Conservation (phyloP, 37 sponge, comb jelly and placozoan genomes). For the Haliclona indistincta region DNA sequence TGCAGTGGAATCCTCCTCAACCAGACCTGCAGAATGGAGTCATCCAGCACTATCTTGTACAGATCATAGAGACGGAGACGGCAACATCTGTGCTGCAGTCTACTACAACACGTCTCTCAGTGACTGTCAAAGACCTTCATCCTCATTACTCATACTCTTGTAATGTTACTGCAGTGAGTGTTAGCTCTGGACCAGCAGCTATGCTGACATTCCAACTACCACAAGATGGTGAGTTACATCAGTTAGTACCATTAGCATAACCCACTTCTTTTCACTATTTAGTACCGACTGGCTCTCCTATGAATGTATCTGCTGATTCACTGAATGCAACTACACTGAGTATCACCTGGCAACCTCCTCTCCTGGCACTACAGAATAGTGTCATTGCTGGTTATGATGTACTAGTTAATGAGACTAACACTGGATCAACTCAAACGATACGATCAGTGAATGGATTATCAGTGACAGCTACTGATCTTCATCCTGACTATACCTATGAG, state of each 20-base stretch:
- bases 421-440: not conserved
- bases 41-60: constrained; percentile 18
- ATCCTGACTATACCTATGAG: constrained; percentile 40
- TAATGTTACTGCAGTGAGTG: constrained; percentile 24
- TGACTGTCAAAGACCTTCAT: not conserved
- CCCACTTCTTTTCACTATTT: too few relatives aligned
- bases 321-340: not conserved
- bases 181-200: constrained; percentile 20
- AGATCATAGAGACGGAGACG: constrained; percentile 10
- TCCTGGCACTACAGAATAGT: constrained; percentile 23
- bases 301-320: not conserved
- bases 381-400: constrained; percentile 26
- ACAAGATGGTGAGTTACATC: constrained; percentile 21
- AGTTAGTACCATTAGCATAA: too few relatives aligned
- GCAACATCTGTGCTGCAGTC: not conserved
- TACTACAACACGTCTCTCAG: not conserved
- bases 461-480: constrained; percentile 7
- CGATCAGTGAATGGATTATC: not conserved
- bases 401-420: not conserved
- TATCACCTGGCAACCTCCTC: constrained; percentile 11
- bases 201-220: not conserved
- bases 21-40: constrained; percentile 31
- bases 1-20: constrained; percentile 25
- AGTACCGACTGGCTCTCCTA: constrained; percentile 5
- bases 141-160: constrained; percentile 30